Conservation (phyloP, 2,888 invertebrate genomes). For the Tetanocera ferruginea region DNA sequence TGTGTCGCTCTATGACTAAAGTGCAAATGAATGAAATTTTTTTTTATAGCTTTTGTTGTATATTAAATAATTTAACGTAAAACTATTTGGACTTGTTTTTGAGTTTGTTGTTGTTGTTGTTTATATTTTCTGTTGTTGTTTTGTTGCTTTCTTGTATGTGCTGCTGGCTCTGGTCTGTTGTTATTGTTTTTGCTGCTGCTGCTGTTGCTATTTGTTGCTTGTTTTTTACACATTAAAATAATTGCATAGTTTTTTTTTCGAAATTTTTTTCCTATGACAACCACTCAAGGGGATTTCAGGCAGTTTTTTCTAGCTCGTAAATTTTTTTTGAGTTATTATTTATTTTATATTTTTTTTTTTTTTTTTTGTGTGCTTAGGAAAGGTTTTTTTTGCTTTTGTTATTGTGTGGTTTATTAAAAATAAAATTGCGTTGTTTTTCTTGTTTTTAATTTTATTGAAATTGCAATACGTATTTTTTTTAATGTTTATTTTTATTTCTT, state of each 20-base stretch:
- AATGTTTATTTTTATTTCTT: conserved; percentile 1
- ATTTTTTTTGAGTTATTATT: conserved; percentile 28
- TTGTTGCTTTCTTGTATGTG: conserved; percentile 39
- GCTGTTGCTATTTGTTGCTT: conserved; percentile 12
- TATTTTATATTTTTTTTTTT: conserved; percentile 15
- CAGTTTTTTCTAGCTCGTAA: conserved; percentile 15
- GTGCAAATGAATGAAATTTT: conserved; percentile 30
- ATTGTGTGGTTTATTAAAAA: conserved; percentile 18
- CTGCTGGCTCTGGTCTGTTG: background rate
- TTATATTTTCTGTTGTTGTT: conserved; percentile 41
- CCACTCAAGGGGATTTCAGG: conserved; percentile 50
- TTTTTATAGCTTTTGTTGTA: conserved; percentile 22
- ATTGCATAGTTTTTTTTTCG: conserved; percentile 48
- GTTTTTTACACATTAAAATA: conserved; percentile 46
- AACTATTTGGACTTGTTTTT: conserved; percentile 38
- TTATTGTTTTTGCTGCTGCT: conserved; percentile 20
- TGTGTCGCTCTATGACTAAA: background rate
- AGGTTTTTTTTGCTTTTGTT: conserved; percentile 29
- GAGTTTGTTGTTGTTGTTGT: conserved; percentile 22
- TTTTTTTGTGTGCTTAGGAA: conserved; percentile 23
- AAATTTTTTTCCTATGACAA: conserved; percentile 49
- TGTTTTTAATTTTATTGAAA: conserved; percentile 35
- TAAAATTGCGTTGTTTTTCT: conserved; percentile 34
- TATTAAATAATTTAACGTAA: conserved; percentile 35
- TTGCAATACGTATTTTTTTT: conserved; percentile 27